A percentile compares a stretch with the other conserved stretches of the same genome.
These are phyloP conservation scores for Cephus rjabovi DNA, from an alignment of 2,888 invertebrate species.

Conservation along the genomic window DNA sequence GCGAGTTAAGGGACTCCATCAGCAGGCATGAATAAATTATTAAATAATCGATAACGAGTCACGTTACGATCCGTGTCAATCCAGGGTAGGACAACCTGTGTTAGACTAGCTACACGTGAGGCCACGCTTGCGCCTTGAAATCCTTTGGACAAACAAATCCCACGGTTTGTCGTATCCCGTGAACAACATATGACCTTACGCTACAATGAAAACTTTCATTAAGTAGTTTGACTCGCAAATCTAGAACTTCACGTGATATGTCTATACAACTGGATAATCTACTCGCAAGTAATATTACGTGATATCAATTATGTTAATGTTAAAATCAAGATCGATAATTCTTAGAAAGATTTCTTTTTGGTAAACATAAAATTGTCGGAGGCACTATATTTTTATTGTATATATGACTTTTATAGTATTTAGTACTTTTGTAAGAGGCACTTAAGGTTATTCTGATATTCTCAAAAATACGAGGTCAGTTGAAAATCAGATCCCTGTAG, in stretches of 20 bases:
- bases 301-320: neutral
- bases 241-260: neutral
- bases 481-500: conserved; percentile 96
- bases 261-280: neutral
- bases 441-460: neutral
- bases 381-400: neutral
- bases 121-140: conserved; percentile 24
- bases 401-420: neutral
- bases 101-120: neutral
- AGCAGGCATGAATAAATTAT: conserved; percentile 59
- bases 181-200: neutral
- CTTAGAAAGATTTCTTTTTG: neutral
- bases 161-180: neutral
- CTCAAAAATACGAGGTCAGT: conserved; percentile 69
- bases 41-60: conserved; percentile 54
- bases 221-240: neutral
- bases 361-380: neutral
- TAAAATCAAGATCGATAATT: neutral
- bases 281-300: neutral
- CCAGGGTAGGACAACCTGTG: conserved; percentile 11
- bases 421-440: neutral
- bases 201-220: neutral
- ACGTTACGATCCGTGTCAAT: conserved; percentile 40
- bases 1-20: conserved; percentile 19
- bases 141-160: neutral